A percentile compares a stretch with the other conserved stretches of the same genome.
Evolutionary conservation across 2,113 vertebrate genomes (phyloP).

Genomic region (Aramus guarauna): DNA sequence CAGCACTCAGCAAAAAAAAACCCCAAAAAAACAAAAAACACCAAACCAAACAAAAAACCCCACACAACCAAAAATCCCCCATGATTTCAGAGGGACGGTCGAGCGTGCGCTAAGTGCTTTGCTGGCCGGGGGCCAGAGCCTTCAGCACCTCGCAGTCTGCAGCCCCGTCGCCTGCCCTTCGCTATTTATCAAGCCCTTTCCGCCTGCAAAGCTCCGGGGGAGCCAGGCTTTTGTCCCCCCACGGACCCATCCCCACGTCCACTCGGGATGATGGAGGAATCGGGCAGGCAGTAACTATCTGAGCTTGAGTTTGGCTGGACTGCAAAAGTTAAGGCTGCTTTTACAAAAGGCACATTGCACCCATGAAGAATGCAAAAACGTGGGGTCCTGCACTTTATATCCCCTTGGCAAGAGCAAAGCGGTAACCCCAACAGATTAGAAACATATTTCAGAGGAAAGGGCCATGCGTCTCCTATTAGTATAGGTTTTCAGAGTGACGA

Average conservation of each 20-base stretch:
- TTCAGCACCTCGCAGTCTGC: not conserved
- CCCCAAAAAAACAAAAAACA: too few relatives aligned
- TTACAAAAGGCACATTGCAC: accelerated
- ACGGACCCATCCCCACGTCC: accelerated
- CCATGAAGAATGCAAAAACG: accelerated
- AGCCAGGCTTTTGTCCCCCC: accelerated
- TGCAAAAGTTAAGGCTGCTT: accelerated
- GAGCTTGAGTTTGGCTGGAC: not conserved
- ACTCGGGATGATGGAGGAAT: accelerated
- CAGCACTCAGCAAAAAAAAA: accelerated
- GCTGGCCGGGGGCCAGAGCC: not conserved
- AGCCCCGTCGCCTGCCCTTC: not conserved
- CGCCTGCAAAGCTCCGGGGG: accelerated
- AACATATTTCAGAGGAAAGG: not conserved
- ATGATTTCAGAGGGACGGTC: not conserved
- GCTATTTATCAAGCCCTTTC: not conserved
- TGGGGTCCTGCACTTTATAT: accelerated
- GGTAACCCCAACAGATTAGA: accelerated
- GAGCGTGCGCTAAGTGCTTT: not conserved
- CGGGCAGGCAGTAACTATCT: accelerated
- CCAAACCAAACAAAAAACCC: not conserved
- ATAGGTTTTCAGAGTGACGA: accelerated
- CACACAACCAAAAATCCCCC: not conserved
- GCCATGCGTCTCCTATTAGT: accelerated
- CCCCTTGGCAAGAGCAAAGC: accelerated